Percentiles rank a stretch among this genome's conserved stretches.
These are phyloP conservation scores for Frieseomelitta varia DNA, from an alignment of 1,140 invertebrate species.

Conservation along the genomic window DNA sequence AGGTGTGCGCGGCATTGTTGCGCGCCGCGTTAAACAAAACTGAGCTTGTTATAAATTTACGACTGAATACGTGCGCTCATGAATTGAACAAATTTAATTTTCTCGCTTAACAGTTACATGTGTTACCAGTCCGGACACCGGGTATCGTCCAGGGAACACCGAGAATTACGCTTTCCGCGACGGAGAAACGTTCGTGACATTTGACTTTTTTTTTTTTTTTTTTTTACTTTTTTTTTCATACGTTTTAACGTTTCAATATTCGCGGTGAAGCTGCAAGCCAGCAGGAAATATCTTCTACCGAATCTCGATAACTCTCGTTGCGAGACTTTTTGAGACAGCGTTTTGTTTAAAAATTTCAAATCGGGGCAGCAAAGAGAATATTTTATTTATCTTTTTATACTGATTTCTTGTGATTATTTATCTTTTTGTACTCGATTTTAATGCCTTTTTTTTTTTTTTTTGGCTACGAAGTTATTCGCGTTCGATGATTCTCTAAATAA, in stretches of 20 bases:
- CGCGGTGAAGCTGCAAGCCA: neutral
- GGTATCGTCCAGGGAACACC: neutral
- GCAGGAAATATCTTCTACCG: too few species aligned
- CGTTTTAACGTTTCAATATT: neutral
- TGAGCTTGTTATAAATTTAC: constrained; percentile 19
- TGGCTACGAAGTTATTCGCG: neutral
- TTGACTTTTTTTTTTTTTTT: neutral
- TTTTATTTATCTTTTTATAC: too few species aligned
- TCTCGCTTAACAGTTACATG: neutral
- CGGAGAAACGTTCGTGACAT: neutral
- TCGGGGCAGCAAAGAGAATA: too few species aligned
- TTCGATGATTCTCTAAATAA: neutral
- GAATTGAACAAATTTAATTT: constrained; percentile 24
- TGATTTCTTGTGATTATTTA: too few species aligned
- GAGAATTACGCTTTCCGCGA: neutral
- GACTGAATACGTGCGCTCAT: neutral
- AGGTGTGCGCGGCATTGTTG: too few species aligned
- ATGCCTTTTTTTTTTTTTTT: too few species aligned
- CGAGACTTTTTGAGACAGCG: neutral
- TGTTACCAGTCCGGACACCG: neutral
- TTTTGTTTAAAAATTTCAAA: too few species aligned
- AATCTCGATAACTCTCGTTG: neutral
- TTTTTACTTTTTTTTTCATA: neutral
- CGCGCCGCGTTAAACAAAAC: too few species aligned
- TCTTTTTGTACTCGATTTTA: too few species aligned